These are phyloP conservation scores for Tachina fera DNA, from an alignment of 2,888 invertebrate species.

Conservation along the genomic window DNA sequence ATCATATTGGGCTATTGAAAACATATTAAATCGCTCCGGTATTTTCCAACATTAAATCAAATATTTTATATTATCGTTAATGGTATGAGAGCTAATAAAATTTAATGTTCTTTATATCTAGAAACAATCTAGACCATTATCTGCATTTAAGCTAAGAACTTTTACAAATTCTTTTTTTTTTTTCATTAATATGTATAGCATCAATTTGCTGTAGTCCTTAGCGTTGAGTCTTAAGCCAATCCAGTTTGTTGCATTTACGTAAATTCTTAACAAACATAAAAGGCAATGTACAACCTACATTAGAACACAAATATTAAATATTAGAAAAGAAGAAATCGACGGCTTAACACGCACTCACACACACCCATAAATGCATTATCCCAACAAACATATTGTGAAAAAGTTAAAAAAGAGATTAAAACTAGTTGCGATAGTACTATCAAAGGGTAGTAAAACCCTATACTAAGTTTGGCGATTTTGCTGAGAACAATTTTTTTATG, in stretches of 20 bases:
- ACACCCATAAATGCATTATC: background rate
- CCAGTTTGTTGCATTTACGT: conserved; percentile 49
- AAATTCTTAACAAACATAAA: conserved; percentile 54
- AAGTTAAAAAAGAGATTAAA: background rate
- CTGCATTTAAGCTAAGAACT: background rate
- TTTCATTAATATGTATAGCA: background rate
- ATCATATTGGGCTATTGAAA: too few species aligned
- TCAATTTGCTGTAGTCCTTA: conserved; percentile 11
- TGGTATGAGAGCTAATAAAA: background rate
- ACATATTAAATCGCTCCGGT: too few species aligned
- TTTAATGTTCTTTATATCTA: background rate
- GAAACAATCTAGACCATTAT: background rate
- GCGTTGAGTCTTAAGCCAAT: conserved; percentile 42
- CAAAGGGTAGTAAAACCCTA: too few species aligned
- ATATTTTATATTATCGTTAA: background rate
- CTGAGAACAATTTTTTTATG: too few species aligned
- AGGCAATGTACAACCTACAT: conserved; percentile 44
- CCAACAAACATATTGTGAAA: background rate
- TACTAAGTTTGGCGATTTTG: too few species aligned
- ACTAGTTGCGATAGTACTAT: too few species aligned
- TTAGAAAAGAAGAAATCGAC: background rate
- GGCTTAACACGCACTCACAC: background rate
- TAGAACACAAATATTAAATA: conserved; percentile 1
- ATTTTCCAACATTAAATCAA: background rate
- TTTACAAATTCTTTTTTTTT: background rate